These are phyloP conservation scores for Cotesia chilonis DNA, from an alignment of 1,140 invertebrate species.

Conservation along the genomic window DNA sequence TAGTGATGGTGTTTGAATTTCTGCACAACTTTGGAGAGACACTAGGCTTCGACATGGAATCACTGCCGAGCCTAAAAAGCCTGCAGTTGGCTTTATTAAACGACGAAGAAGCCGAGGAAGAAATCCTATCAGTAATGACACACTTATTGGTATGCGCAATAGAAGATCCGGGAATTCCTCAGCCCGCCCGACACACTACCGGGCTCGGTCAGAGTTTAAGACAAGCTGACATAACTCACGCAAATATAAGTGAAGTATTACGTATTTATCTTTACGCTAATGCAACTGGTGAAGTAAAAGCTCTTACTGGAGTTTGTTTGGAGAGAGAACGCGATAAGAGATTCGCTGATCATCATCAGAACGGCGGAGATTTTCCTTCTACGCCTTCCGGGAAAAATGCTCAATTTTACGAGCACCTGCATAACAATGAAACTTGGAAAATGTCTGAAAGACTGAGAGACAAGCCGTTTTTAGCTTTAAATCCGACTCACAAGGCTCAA, in stretches of 20 bases:
- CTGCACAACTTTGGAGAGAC: constrained; percentile 94
- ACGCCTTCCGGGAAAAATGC: constrained; percentile 76
- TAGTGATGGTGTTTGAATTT: constrained; percentile 95
- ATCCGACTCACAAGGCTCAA: constrained; percentile 84
- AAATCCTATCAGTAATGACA: constrained; percentile 86
- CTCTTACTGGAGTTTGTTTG: constrained; percentile 78
- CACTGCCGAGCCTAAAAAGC: constrained; percentile 84
- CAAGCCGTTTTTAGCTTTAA: constrained; percentile 86
- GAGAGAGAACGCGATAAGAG: constrained; percentile 80
- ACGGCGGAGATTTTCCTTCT: constrained; percentile 72
- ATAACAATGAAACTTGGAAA: constrained; percentile 79
- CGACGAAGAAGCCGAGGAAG: constrained; percentile 86
- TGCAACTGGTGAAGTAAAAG: constrained; percentile 85
- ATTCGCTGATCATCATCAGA: constrained; percentile 81
- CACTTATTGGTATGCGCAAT: constrained; percentile 92
- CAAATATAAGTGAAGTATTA: constrained; percentile 91
- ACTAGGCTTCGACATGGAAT: constrained; percentile 89
- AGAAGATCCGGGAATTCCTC: constrained; percentile 93
- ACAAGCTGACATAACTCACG: constrained; percentile 90
- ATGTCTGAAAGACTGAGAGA: constrained; percentile 79
- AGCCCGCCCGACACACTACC: constrained; percentile 85
- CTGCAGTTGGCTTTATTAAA: constrained; percentile 86
- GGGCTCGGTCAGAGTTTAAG: constrained; percentile 88
- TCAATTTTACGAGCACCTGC: constrained; percentile 78
- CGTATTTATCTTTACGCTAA: constrained; percentile 88